Conservation (phyloP, 2,888 invertebrate species). For the Lissocephala sabroskyi region DNA sequence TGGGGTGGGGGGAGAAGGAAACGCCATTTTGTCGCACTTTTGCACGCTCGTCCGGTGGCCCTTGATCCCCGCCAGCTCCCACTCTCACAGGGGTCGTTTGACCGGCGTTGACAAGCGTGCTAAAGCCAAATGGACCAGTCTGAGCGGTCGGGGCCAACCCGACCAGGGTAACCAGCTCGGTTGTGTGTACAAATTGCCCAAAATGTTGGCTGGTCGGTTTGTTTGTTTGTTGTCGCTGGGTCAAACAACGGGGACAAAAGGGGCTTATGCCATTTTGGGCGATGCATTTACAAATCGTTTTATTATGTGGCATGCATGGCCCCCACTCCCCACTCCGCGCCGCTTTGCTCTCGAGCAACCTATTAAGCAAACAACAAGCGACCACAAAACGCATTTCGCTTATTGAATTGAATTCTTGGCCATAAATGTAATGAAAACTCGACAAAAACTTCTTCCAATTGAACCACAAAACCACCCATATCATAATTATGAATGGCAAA, state of each 20-base stretch:
- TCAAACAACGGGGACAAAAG: too few relatives aligned
- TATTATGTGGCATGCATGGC: too few relatives aligned
- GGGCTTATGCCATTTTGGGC: too few relatives aligned
- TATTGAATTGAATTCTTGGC: conserved; percentile 41
- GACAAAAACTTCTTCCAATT: too few relatives aligned
- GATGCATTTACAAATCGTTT: too few relatives aligned
- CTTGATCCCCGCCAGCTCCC: neutral
- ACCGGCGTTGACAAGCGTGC: conserved; percentile 47
- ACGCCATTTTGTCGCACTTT: conserved; percentile 49
- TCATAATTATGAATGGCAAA: too few relatives aligned
- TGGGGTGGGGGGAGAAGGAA: conserved; percentile 42
- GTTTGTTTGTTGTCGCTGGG: too few relatives aligned
- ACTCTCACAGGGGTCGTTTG: conserved; percentile 31
- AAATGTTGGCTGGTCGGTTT: conserved; percentile 36
- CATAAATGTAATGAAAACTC: conserved; percentile 20
- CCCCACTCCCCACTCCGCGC: too few relatives aligned
- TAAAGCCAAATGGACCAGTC: conserved; percentile 16
- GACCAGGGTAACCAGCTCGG: conserved; percentile 3
- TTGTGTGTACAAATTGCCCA: conserved; percentile 40
- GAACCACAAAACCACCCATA: too few relatives aligned
- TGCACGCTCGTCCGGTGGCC: conserved; percentile 6
- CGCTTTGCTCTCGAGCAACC: too few relatives aligned
- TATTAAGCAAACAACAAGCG: too few relatives aligned
- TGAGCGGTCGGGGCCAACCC: too few relatives aligned
- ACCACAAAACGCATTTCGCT: conserved; percentile 55